A percentile compares a stretch with the other conserved stretches of the same genome.
Evolutionary conservation across 2,888 invertebrate species (phyloP).

Genomic region (Laspeyria flexula): DNA sequence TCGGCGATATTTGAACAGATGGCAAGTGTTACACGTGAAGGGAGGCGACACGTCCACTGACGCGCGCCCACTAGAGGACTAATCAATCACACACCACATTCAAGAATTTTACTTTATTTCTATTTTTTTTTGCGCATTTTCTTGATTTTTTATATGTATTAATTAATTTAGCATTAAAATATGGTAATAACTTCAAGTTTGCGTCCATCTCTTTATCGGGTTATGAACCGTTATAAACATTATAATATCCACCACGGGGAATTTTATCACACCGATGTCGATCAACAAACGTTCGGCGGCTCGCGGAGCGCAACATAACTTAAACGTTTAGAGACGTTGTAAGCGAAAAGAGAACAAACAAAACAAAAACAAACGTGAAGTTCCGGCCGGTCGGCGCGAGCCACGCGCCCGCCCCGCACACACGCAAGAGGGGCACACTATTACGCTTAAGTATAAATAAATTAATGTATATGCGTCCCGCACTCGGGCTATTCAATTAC

Average conservation of each 20-base stretch:
- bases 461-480: slow-evolving; percentile 54
- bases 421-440: slow-evolving; percentile 33
- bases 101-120: slow-evolving; percentile 84
- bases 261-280: slow-evolving; percentile 62
- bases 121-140: slow-evolving; percentile 77
- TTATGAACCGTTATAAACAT: slow-evolving; percentile 67
- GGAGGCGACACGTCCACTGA: slow-evolving; percentile 47
- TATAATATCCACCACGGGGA: slow-evolving; percentile 64
- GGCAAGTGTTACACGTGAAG: slow-evolving; percentile 77
- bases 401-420: slow-evolving; percentile 36
- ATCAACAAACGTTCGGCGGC: slow-evolving; percentile 62
- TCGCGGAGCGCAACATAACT: slow-evolving; percentile 67
- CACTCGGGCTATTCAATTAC: slow-evolving; percentile 50
- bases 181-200: slow-evolving; percentile 83
- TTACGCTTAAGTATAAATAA: slow-evolving; percentile 56
- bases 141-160: slow-evolving; percentile 74
- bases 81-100: slow-evolving; percentile 84
- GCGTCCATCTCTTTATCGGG: slow-evolving; percentile 75
- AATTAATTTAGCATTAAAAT: slow-evolving; percentile 86
- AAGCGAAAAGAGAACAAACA: slow-evolving; percentile 83
- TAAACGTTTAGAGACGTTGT: slow-evolving; percentile 62
- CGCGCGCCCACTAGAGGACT: slow-evolving; percentile 60
- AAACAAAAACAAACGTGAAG: slow-evolving; percentile 82
- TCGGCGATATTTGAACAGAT: too few species aligned
- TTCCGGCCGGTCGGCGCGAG: slow-evolving; percentile 59